Percentiles rank a stretch among this genome's conserved stretches.
Evolutionary conservation across 1,140 invertebrate genomes (phyloP).

Genomic region (Bombus polaris): DNA sequence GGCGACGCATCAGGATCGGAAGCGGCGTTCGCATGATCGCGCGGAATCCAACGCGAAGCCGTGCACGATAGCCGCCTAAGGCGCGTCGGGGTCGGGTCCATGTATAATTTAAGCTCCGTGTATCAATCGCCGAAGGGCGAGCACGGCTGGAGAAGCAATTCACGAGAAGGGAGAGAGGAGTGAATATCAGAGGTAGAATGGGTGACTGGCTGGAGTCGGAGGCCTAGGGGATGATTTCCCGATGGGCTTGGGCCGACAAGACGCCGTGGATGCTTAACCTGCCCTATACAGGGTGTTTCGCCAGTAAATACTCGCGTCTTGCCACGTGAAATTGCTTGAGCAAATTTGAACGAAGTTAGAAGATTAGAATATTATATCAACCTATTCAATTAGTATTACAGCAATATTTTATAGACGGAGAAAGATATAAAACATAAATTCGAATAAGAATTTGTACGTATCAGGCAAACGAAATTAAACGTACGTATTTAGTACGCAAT

Average conservation of each 20-base stretch:
- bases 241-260: conserved; percentile 49
- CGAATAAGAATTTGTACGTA: too few relatives aligned
- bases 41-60: conserved; percentile 55
- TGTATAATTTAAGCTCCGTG: conserved; percentile 70
- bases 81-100: conserved; percentile 58
- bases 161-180: not conserved
- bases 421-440: not conserved
- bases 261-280: conserved; percentile 42
- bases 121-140: conserved; percentile 70
- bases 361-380: not conserved
- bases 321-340: not conserved
- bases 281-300: not conserved
- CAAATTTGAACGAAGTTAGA: not conserved
- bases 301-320: not conserved
- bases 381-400: not conserved
- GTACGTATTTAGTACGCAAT: too few relatives aligned
- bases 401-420: not conserved
- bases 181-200: not conserved
- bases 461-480: too few relatives aligned
- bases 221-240: conserved; percentile 74
- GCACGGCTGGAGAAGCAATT: conserved; percentile 62
- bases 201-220: conserved; percentile 52
- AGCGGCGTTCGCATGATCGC: conserved; percentile 44
- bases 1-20: not conserved
- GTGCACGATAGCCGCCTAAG: conserved; percentile 56